Conservation (phyloP, 2,797 vertebrate genomes). For the Malurus splendens region DNA sequence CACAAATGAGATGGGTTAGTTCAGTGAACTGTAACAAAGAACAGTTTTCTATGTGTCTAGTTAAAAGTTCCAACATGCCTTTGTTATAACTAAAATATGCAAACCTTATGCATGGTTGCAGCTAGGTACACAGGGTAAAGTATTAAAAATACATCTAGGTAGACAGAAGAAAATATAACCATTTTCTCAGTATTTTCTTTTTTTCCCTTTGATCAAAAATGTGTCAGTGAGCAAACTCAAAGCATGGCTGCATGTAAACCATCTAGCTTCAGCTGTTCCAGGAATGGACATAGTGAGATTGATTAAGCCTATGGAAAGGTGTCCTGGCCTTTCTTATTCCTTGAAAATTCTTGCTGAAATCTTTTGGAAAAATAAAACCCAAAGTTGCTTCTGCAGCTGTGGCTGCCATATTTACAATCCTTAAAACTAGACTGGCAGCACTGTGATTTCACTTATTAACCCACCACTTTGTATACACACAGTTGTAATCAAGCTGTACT, state of each 20-base stretch:
- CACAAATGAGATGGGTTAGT: conserved; percentile 52
- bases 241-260: not conserved
- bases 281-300: not conserved
- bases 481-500: not conserved
- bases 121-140: not conserved
- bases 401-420: not conserved
- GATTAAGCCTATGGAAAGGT: not conserved
- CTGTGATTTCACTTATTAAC: not conserved
- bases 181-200: not conserved
- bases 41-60: conserved; percentile 24
- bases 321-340: not conserved
- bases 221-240: not conserved
- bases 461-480: not conserved
- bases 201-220: not conserved
- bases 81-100: conserved; percentile 29
- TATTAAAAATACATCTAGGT: not conserved
- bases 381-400: not conserved
- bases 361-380: not conserved
- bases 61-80: conserved; percentile 23
- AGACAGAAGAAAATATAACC: not conserved
- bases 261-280: not conserved
- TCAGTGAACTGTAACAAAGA: conserved; percentile 62
- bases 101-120: conserved; percentile 23
- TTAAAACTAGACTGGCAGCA: not conserved
- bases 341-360: not conserved